Base-by-base conservation (phyloP, 2,888 invertebrate genomes). In the Sylvicola fuscatus region DNA sequence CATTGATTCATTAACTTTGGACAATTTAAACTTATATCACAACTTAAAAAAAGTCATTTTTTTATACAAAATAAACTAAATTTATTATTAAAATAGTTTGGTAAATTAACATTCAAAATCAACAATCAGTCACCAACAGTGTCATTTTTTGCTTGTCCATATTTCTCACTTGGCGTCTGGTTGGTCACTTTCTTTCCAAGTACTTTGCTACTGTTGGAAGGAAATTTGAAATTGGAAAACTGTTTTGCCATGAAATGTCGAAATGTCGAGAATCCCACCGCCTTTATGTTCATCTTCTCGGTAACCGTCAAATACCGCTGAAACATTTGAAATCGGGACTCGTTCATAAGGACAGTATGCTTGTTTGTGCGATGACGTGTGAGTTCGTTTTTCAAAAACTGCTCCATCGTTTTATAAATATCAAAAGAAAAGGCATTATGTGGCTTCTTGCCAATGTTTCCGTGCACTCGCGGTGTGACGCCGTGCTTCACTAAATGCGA, bases 241-340 rank as follows among this genome's bases (percentile, higher is more conserved):
- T 80, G 80, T 46, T 78, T 77, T 50, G 78, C 79, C 72, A 81
- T 75, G 49, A 80, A 81, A 45, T 78, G 72, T 41, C 79, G 62
- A 58, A 81, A 81, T 8, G 79, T 79, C 2, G 79, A 77, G 47
- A 79, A 81, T 0, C 80, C 79, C 78, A 81, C 78, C 12, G 76
- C 58, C 54, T 79, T 80, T 11, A 74, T 69, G 36, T 29, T 70
- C 70, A 0, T 75, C 73, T 46, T 75, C 73, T 35, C 72, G 54
- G 42, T 72, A 69, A 49, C 72, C 72, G 40, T 77, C 76, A 16
- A 14, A 26, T n/a, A 14, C 17, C 14, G 5, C 3, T 16, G 21
- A 37, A 33, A 79, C 27, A 80, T 61, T 48, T 75, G 75, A 56
- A 78, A 78, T 40, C 79, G 53, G 47, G 21, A 21, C 21, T 21